Percentiles rank a stretch among this genome's conserved stretches.
These are phyloP conservation scores for Calameuta idolon DNA, from an alignment of 2,888 invertebrate species.

Conservation along the genomic window DNA sequence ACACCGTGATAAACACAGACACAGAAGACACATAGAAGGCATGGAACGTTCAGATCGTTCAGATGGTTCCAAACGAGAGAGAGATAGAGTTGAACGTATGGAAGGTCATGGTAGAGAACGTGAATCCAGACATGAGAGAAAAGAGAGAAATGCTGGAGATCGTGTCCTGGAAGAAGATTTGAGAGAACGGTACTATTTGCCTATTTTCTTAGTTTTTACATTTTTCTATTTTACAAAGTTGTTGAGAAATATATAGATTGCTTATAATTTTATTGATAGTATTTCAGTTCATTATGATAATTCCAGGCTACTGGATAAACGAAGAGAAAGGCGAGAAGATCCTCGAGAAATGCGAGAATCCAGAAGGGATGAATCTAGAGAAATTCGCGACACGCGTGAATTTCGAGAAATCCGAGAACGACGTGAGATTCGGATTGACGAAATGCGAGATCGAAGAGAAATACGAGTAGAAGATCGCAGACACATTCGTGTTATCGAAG, in stretches of 20 bases:
- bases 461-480: conserved; percentile 52
- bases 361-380: conserved; percentile 48
- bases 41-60: conserved; percentile 53
- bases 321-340: conserved; percentile 62
- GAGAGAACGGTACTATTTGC: conserved; percentile 71
- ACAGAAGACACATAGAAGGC: conserved; percentile 58
- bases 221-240: not conserved
- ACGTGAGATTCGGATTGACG: conserved; percentile 56
- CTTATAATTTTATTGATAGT: conserved; percentile 8
- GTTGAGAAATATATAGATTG: not conserved
- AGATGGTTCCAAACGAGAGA: conserved; percentile 54
- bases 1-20: conserved; percentile 63
- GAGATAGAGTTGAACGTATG: conserved; percentile 51
- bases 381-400: conserved; percentile 25
- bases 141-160: conserved; percentile 70
- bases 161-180: conserved; percentile 82
- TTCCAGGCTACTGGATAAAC: conserved; percentile 61
- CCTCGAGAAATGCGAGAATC: conserved; percentile 56
- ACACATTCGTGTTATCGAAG: conserved; percentile 50
- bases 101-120: conserved; percentile 59
- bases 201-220: conserved; percentile 1
- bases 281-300: conserved; percentile 24
- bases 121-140: conserved; percentile 67
- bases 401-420: conserved; percentile 48
- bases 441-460: conserved; percentile 59